Percentiles rank a stretch among this genome's conserved stretches.
Conservation (phyloP, 2,113 vertebrate species). For the Lepus timidus region DNA sequence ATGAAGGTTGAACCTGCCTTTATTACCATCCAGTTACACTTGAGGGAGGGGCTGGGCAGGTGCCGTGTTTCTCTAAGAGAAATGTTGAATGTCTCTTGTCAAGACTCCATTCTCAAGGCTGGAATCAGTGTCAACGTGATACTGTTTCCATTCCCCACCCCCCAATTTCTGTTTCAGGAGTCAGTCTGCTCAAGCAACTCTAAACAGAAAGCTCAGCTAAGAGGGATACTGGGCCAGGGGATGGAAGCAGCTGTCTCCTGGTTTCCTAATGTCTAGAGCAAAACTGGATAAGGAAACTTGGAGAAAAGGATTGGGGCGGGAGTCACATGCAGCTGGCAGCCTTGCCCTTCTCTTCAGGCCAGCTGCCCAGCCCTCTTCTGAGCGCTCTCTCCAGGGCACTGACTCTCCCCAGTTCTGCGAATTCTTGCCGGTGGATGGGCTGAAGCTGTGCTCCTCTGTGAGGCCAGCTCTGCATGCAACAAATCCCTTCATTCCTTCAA, state of each 20-base stretch:
- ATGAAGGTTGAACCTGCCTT: not conserved
- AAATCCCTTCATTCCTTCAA: slow-evolving; percentile 47
- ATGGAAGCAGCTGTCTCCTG: not conserved
- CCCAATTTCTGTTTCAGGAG: slow-evolving; percentile 38
- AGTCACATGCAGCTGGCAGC: not conserved
- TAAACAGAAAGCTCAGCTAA: slow-evolving; percentile 29
- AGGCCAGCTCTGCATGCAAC: slow-evolving; percentile 15
- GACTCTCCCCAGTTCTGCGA: slow-evolving; percentile 41
- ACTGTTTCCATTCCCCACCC: not conserved
- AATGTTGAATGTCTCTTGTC: not conserved
- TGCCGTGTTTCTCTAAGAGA: not conserved
- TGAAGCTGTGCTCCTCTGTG: not conserved
- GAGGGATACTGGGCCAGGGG: not conserved
- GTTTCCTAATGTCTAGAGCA: slow-evolving; percentile 27
- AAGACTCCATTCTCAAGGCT: slow-evolving; percentile 52
- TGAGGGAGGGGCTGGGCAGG: not conserved
- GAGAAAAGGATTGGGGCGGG: not conserved
- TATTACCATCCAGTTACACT: not conserved
- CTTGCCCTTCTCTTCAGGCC: not conserved
- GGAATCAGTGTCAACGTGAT: not conserved
- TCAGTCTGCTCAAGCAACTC: slow-evolving; percentile 8
- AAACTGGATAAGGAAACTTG: not conserved
- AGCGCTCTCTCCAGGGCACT: not conserved
- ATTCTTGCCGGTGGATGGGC: slow-evolving; percentile 40
- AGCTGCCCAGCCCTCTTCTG: no score